Conservation (phyloP, 2,888 invertebrate genomes). For the Thyatira batis region DNA sequence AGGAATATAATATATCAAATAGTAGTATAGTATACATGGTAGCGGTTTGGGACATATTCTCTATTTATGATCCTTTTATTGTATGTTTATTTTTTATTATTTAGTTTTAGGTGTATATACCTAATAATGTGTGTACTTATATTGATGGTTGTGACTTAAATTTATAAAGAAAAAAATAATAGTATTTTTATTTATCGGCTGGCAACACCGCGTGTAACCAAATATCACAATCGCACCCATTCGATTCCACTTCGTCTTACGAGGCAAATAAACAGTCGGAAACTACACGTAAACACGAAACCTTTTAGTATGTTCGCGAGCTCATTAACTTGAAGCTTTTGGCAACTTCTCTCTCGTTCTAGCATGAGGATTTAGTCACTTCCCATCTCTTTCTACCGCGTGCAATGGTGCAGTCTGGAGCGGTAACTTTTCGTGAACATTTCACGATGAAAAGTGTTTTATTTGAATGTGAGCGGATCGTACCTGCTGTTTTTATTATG, state of each 20-base stretch:
- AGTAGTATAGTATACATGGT: too few species aligned
- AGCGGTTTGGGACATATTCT: too few species aligned
- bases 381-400: conserved; percentile 15
- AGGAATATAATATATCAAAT: too few species aligned
- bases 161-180: too few species aligned
- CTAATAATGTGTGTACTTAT: too few species aligned
- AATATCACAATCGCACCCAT: background rate
- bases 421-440: conserved; percentile 41
- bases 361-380: conserved; percentile 14
- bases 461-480: conserved; percentile 36
- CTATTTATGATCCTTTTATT: too few species aligned
- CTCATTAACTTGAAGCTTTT: conserved; percentile 21
- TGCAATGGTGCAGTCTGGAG: background rate
- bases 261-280: conserved; percentile 11
- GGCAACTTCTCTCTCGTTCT: conserved; percentile 13
- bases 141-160: too few species aligned
- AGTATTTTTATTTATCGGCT: background rate
- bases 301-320: conserved; percentile 9
- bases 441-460: conserved; percentile 50
- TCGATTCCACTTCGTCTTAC: background rate
- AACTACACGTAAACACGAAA: conserved; percentile 9
- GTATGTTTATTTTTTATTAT: too few species aligned
- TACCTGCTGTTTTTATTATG: conserved; percentile 26
- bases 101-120: too few species aligned
- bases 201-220: background rate